Evolutionary conservation across 2,888 invertebrate species (phyloP), one percentile per base, ranked within the genome.

Genomic region (Chydorus sphaericus): DNA sequence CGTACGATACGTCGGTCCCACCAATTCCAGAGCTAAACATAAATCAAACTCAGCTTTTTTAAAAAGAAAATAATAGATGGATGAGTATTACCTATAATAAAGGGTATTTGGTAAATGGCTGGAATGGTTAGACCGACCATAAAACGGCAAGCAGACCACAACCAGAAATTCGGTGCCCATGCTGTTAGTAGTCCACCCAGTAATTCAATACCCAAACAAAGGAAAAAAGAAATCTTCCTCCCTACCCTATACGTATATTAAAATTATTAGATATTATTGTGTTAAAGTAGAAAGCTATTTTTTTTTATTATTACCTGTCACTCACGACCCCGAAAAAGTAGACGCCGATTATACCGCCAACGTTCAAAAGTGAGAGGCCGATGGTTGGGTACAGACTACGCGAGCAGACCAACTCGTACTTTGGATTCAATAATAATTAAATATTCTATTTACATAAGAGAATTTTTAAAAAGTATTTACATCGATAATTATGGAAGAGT

Each of bases 81-180:
- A 59, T 56, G 55, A 59, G n/a, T 10, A 16, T 39, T 73, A 92
- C 92, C 87, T 65, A 93, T 90, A 58, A 92, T 91, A 68, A 91
- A 91, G 1, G 93, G 92, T 69, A 92, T 91, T 72, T 91, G 90
- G 70, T 92, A 91, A 38, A 92, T 82, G 1, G 91, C 91, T 4
- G 92, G 91, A 64, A 92, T 86, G 0, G 91, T 89, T 6, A 90
- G 71, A 3, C 93, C 93, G n/a, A 91, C 90, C 50, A 89, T 74
- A 18, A 82, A 74, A 60, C 92, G 76, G 63, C 86, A 85, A 3
- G 78, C 72, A 1, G 85, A 81, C 88, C 92, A 92, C 60, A 79
- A 77, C 83, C 85, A 85, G 68, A 85, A 90, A 65, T 82, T 77
- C 48, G 77, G 77, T 29, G 90, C 82, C 54, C 82, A 75, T 3